Conservation (phyloP, 2,797 vertebrate species). For the Trachops cirrhosus region DNA sequence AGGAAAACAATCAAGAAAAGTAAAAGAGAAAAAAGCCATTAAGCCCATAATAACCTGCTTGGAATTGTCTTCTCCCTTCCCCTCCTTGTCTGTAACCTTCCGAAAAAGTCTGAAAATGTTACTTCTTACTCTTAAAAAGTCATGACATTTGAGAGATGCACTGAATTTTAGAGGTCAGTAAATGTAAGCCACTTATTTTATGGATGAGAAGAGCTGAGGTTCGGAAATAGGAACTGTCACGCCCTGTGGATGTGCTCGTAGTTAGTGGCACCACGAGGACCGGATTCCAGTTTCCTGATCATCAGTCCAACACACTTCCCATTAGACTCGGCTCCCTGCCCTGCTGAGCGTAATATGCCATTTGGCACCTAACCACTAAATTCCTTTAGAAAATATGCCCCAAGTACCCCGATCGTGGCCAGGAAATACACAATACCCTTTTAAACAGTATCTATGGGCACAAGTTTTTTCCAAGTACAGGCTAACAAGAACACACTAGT, state of each 20-base stretch:
- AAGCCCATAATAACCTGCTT: neutral
- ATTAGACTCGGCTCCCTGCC: neutral
- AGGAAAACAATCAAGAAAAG: neutral
- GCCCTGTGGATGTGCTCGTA: neutral
- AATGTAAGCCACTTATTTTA: neutral
- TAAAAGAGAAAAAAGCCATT: neutral
- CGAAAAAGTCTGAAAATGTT: neutral
- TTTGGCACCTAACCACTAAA: conserved; percentile 32
- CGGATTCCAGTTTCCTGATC: neutral
- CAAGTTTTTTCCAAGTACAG: neutral
- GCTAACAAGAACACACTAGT: conserved; percentile 34
- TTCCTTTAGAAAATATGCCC: conserved; percentile 21
- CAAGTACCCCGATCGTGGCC: neutral
- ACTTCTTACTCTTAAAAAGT: neutral
- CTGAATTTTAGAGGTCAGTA: neutral
- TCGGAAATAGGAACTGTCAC: neutral
- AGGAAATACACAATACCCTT: neutral
- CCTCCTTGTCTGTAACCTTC: neutral
- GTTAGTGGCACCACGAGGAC: neutral
- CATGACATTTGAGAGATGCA: neutral
- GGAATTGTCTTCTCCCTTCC: neutral
- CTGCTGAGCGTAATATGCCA: neutral
- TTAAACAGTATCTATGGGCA: conserved; percentile 23
- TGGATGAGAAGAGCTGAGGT: neutral
- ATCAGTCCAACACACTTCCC: conserved; percentile 15